phyloP scores from a whole-genome alignment of 2,888 invertebrate species.

The Apomyelois bistriatella region DNA sequence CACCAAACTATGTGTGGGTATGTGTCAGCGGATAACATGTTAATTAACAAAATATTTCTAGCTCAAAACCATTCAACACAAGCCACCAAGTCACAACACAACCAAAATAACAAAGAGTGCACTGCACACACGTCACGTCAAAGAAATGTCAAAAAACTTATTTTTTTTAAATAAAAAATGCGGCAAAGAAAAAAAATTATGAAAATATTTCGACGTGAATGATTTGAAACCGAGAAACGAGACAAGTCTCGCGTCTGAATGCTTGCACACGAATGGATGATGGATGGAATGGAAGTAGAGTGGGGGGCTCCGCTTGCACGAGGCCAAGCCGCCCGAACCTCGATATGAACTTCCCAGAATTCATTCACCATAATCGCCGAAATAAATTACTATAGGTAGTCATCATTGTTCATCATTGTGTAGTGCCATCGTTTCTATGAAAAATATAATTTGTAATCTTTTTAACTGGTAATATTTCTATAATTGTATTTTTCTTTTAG shows the following conservation, averaged over 20 bases:
- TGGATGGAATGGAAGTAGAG: slow-evolving; percentile 1
- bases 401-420: slow-evolving; percentile 44
- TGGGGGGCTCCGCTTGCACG: slow-evolving; percentile 29
- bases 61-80: no score
- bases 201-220: background rate
- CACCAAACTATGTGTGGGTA: no score
- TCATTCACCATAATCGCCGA: slow-evolving; percentile 61
- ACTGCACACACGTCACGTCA: slow-evolving; percentile 5
- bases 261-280: slow-evolving; percentile 13
- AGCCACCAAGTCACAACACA: background rate
- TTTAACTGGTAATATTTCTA: background rate
- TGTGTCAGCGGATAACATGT: no score
- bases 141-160: slow-evolving; percentile 1
- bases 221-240: background rate
- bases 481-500: no score
- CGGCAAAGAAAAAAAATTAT: background rate
- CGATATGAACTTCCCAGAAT: slow-evolving; percentile 60
- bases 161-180: background rate
- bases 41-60: no score
- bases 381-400: slow-evolving; percentile 38
- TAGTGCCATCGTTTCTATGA: background rate
- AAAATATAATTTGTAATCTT: background rate
- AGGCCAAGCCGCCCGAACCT: slow-evolving; percentile 31
- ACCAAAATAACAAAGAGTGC: no score
- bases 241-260: background rate